Base-by-base conservation (phyloP, 2,113 vertebrate genomes). In the Phasianus colchicus region DNA sequence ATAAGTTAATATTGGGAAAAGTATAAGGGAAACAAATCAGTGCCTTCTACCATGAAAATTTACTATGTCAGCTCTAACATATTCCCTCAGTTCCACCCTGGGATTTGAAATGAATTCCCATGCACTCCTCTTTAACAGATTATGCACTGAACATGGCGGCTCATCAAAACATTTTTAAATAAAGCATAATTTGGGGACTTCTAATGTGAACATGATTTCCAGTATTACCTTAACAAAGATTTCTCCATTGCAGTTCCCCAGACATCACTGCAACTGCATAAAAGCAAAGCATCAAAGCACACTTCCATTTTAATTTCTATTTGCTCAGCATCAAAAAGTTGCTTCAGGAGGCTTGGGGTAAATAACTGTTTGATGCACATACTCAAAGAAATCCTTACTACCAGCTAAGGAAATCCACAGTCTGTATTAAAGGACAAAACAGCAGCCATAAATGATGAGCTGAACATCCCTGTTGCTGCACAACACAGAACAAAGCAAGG, bases 261-360 rank as follows among this genome's bases (percentile, higher is more conserved):
- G 81, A 47, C 60, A 91, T 91, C 52, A 88, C 2, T 81, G 55
- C 83, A 96, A 95, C 48, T 92, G 54, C 76, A 57, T 78, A 81
- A 94, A 90, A 94, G 77, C 13, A 40, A 96, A 94, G 91, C 83
- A 93, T 43, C 87, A 90, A 64, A 48, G 20, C 75, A 96, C 90
- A 45, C 65, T 96, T 79, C 84, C 88, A 57, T 92, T 92, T 97
- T 97, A 93, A 97, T 96, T 95, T 93, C 83, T 61, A 96, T 96
- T 89, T 96, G 72, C 86, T 94, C 73, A 92, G 70, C 86, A 94
- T 86, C 92, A 85, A 83, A 77, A 92, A 92, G 87, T 71, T 86
- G 64, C 55, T 71, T 81, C 12, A n/a, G 57, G 60, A 89, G 85
- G 73, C 29, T 89, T 83, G 61, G 80, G 61, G 43, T 89, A 89